Evolutionary conservation across 2,888 invertebrate genomes (phyloP).

Genomic region (Schizotus pectinicornis): DNA sequence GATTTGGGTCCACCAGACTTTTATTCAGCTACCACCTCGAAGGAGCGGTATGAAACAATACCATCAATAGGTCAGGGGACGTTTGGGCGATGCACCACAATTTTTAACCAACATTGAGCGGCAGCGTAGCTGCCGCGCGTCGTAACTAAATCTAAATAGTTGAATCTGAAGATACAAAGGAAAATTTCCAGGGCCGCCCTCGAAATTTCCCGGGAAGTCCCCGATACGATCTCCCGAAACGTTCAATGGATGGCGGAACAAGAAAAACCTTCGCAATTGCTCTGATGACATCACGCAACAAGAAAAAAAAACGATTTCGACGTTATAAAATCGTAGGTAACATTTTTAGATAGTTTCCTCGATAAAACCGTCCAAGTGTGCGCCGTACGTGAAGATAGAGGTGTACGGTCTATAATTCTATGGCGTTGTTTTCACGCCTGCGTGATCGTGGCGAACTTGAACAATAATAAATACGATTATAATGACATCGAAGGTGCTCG

Average conservation of each 20-base stretch:
- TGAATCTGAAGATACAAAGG: no score
- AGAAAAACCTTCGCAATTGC: conserved; percentile 28
- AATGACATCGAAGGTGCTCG: conserved; percentile 54
- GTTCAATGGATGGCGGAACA: conserved; percentile 2
- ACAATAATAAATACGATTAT: conserved; percentile 54
- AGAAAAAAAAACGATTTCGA: conserved; percentile 37
- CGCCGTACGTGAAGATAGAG: conserved; percentile 37
- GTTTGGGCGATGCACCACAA: no score
- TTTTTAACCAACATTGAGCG: no score
- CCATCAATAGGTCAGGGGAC: no score
- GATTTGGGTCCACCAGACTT: no score
- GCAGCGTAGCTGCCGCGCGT: no score
- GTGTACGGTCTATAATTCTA: conserved; percentile 44
- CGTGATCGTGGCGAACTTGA: conserved; percentile 49
- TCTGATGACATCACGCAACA: conserved; percentile 34
- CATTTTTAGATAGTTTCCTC: conserved; percentile 39
- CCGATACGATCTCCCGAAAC: no score
- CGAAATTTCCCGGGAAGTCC: no score
- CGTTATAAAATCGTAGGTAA: conserved; percentile 22
- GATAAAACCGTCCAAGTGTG: conserved; percentile 36
- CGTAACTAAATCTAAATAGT: no score
- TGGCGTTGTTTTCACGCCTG: conserved; percentile 46
- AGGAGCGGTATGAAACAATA: no score
- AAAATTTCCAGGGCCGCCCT: no score
- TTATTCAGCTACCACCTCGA: no score